Evolutionary conservation across 1,140 invertebrate species (phyloP), one percentile per base, ranked within the genome.

Genomic region (Micrasema longulum): DNA sequence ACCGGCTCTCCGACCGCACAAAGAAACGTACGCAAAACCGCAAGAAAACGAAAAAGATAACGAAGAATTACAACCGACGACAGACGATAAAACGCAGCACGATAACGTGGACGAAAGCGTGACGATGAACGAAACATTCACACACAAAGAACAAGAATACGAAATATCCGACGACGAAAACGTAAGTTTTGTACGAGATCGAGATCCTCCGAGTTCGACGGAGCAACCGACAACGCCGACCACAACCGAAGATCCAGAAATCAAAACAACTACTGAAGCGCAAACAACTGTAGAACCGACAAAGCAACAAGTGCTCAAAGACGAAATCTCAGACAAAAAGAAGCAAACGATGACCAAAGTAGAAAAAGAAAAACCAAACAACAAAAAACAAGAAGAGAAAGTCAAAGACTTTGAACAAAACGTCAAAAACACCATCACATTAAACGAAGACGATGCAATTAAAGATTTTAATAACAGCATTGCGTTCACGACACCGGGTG

Each of bases 91-190:
- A 35, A 68, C 77, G 11, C 73, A 72, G 20, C 67, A 77, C 18
- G 79, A 69, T 20, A 82, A n/a, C n/a, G n/a, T 83, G 71, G 81
- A 82, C 74, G 81, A 81, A 71, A 77, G 78, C 31, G 60, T 41
- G 31, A 64, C 60, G 11, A 47, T 14, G 12, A 64, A 45, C 45
- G 64, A 66, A 36, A 69, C 18, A 71, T 69, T 63, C 78, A 83
- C 77, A 78, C 76, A 22, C 78, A 83, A 67, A 83, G 47, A 38
- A 47, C 31, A 16, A 1, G 38, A 69, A 60, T 45, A 26, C 22
- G 41, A 36, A 38, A 53, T 47, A 11, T 9, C 22, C 9, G 53
- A 45, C 11, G 69, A 47, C 6, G 71, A 70, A 47, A 55, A 70
- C 7, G 64, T 20, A 12, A 53, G 67, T 16, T 69, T 69, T 47